phyloP scores from a whole-genome alignment of 2,113 vertebrate genomes.

The Mionectes macconnelli region DNA sequence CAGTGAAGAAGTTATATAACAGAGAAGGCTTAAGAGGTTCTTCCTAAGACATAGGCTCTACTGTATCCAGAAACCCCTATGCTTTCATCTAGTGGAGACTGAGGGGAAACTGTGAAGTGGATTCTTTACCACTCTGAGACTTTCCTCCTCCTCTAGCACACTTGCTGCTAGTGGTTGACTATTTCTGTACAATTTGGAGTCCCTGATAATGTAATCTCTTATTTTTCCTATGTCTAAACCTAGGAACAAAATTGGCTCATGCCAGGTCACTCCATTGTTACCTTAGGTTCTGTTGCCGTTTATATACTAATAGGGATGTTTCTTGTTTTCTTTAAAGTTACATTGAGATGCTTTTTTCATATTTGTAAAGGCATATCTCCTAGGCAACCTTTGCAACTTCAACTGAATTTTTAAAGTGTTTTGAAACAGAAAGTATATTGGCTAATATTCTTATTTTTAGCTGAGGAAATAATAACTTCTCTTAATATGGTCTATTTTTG shows the following conservation, averaged over 20 bases:
- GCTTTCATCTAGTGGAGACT: background rate
- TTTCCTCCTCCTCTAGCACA: background rate
- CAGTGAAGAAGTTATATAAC: background rate
- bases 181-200: background rate
- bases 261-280: background rate
- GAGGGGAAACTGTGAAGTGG: background rate
- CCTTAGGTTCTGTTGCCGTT: background rate
- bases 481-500: constrained; percentile 43
- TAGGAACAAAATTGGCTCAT: background rate
- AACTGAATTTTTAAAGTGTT: background rate
- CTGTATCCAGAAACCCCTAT: background rate
- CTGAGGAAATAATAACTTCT: background rate
- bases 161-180: background rate
- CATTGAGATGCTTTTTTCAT: background rate
- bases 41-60: background rate
- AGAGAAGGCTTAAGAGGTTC: background rate
- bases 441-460: background rate
- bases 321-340: background rate
- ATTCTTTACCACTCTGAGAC: background rate
- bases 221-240: background rate
- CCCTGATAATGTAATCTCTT: background rate
- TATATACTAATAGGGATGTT: background rate
- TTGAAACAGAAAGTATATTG: background rate
- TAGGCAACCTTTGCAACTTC: background rate
- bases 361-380: background rate